A percentile compares a stretch with the other conserved stretches of the same genome.
Conservation (phyloP, 2,888 invertebrate genomes). For the Incurvaria masculella region DNA sequence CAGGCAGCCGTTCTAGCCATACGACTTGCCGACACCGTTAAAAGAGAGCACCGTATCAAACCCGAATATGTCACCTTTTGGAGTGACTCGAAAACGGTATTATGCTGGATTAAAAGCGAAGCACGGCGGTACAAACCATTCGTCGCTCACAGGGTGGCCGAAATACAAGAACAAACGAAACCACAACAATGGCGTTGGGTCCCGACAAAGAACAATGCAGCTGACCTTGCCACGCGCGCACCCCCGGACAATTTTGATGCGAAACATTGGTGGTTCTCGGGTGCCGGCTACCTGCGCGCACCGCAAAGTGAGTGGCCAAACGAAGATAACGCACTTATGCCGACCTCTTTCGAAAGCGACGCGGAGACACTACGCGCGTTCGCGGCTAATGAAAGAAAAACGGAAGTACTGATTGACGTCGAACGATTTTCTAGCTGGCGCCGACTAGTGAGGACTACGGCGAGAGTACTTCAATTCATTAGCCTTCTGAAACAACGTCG, state of each 20-base stretch:
- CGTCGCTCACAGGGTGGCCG: slow-evolving; percentile 1
- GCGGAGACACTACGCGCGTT: too few species aligned
- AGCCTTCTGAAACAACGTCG: neutral
- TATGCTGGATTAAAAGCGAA: neutral
- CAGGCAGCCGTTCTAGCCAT: slow-evolving; percentile 10
- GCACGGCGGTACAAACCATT: neutral
- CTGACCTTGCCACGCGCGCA: slow-evolving; percentile 12
- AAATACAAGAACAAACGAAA: slow-evolving; percentile 1
- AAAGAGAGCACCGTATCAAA: neutral
- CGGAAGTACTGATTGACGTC: too few species aligned
- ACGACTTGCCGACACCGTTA: slow-evolving; percentile 4
- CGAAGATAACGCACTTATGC: too few species aligned
- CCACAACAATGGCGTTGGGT: slow-evolving; percentile 12
- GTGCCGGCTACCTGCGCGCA: too few species aligned
- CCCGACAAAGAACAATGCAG: slow-evolving; percentile 8
- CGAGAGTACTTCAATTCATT: neutral
- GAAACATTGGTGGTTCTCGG: too few species aligned
- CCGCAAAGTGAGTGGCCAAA: too few species aligned
- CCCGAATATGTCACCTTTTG: neutral
- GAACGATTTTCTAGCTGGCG: neutral
- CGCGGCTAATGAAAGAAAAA: too few species aligned
- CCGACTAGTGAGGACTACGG: neutral
- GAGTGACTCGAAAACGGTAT: neutral
- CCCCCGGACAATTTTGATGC: neutral
- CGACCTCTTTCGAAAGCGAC: too few species aligned